Base-by-base conservation (phyloP, 1,140 invertebrate genomes). In the Musca domestica region DNA sequence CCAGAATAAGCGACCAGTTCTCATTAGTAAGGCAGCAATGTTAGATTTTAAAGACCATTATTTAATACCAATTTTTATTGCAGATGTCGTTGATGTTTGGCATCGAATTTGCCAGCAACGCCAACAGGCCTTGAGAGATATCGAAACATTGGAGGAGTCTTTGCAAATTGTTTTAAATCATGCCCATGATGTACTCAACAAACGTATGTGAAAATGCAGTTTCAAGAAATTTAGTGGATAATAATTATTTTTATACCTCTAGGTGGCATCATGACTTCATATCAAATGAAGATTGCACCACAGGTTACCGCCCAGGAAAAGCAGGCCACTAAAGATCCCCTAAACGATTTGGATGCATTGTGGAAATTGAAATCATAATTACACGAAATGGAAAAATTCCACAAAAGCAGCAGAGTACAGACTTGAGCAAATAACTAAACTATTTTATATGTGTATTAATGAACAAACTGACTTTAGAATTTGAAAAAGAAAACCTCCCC, bases 271-370 rank as follows among this genome's bases (percentile, higher is more conserved):
- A 80, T 82, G 72, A 82, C 80, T 1, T 81, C 80, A 52, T 82
- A 82, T 77, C 80, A 82, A 73, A 80, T 82, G 77, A 82, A 82
- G 54, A 81, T 76, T 72, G 77, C 80, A 7, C 78, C 77, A 22
- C 77, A 78, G 58, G 76, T 80, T 4, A 76, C 68, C 2, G 74
- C 80, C n/a, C 77, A 78, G 63, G 78, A 80, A 51, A 78, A 82
- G 56, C 73, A 79, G 64, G 77, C 80, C 69, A 74, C 68, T 25
- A 82, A 81, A 67, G 80, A 82, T 75, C 78, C 80, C 64, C 75
- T 82, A 6, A 81, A 78, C 61, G 80, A 82, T 65, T 61, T 82
- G 23, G 80, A 82, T 75, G 78, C 80, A 19, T 70, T 82, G 10
- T 82, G 80, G 80, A 82, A 82, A 72, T 69, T 82, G 64, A 82